phyloP scores from a whole-genome alignment of 1,140 invertebrate genomes.

The Lutraria rhynchaena region DNA sequence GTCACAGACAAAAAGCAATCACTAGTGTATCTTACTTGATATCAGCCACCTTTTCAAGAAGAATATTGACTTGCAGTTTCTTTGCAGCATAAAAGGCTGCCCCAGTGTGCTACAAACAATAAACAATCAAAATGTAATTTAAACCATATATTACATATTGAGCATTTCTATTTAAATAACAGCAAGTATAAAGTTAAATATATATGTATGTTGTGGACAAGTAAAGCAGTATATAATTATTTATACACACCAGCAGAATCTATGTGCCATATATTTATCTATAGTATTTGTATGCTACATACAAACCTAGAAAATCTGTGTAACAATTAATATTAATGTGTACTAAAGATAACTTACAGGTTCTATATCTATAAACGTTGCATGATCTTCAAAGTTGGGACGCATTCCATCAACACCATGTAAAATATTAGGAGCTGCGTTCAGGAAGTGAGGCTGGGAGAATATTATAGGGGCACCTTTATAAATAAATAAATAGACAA shows the following conservation, averaged over 20 bases:
- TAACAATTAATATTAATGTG: too few relatives aligned
- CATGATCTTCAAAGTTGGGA: constrained; percentile 88
- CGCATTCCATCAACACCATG: constrained; percentile 87
- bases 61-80: constrained; percentile 75
- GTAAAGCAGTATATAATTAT: too few relatives aligned
- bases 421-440: constrained; percentile 86
- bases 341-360: too few relatives aligned
- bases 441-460: constrained; percentile 92
- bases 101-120: constrained; percentile 72
- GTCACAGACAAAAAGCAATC: too few relatives aligned
- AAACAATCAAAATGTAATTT: background rate
- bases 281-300: too few relatives aligned
- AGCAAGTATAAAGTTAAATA: background rate
- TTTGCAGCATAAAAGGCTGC: constrained; percentile 74
- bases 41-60: constrained; percentile 60
- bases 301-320: too few relatives aligned
- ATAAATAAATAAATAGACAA: constrained; percentile 46
- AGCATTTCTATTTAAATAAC: background rate
- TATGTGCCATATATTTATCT: too few relatives aligned
- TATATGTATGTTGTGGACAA: too few relatives aligned
- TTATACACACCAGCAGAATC: too few relatives aligned
- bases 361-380: constrained; percentile 90
- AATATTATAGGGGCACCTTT: constrained; percentile 85
- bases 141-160: background rate
- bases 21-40: constrained; percentile 67